These are phyloP conservation scores for Neotragus moschatus DNA, from an alignment of 2,113 vertebrate species.

Conservation along the genomic window DNA sequence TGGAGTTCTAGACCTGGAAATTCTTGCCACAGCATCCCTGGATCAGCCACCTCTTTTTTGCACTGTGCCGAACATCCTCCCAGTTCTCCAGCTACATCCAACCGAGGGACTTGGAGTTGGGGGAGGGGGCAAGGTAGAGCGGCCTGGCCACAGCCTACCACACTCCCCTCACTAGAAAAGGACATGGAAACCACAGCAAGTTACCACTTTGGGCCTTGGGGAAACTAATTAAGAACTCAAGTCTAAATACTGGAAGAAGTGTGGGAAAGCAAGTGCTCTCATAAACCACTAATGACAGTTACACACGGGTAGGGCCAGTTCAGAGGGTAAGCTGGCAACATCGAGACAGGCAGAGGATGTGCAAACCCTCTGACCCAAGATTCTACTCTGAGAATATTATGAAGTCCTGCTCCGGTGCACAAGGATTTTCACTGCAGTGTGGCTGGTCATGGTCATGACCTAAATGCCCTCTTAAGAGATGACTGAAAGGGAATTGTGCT, in stretches of 20 bases:
- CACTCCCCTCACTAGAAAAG: neutral
- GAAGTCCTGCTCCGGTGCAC: neutral
- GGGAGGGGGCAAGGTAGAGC: fast-evolving
- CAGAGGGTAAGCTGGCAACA: neutral
- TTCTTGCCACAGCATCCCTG: neutral
- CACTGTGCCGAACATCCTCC: fast-evolving
- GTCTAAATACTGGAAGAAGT: neutral
- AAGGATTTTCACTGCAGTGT: neutral
- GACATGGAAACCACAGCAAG: neutral
- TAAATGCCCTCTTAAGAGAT: neutral
- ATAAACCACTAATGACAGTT: neutral
- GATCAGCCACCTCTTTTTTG: too few relatives aligned
- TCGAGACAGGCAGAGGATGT: neutral
- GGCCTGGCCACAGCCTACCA: neutral
- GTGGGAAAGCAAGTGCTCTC: neutral
- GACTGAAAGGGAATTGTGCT: neutral
- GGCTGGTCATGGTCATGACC: neutral
- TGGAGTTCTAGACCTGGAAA: neutral
- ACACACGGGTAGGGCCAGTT: neutral
- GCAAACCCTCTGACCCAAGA: neutral
- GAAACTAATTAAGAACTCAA: neutral
- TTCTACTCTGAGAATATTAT: neutral
- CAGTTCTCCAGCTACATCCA: neutral
- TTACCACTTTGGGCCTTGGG: neutral
- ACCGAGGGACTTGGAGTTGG: fast-evolving